Percentiles rank a stretch among this genome's conserved stretches.
phyloP scores from a whole-genome alignment of 2,888 invertebrate species.

The Mongoloraphidia duomilia region DNA sequence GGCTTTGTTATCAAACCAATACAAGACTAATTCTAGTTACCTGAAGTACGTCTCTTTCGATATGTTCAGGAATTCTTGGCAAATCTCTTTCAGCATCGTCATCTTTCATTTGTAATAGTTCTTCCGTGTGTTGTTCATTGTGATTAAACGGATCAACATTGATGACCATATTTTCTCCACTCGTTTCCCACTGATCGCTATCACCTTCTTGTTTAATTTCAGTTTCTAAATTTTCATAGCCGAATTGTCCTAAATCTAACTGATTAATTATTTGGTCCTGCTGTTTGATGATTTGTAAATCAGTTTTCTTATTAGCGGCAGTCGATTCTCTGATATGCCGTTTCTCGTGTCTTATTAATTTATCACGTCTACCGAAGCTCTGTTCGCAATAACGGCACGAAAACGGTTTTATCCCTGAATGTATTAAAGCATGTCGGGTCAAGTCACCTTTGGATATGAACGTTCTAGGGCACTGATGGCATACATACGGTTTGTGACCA shows the following conservation, averaged over 20 bases:
- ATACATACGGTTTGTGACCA: constrained; percentile 56
- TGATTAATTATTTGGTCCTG: constrained; percentile 4
- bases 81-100: constrained; percentile 12
- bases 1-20: too few relatives aligned
- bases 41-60: constrained; percentile 10
- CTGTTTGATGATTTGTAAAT: constrained; percentile 2
- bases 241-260: constrained; percentile 14
- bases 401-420: constrained; percentile 50
- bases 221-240: constrained; percentile 11
- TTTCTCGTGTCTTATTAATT: constrained; percentile 50
- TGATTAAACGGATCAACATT: constrained; percentile 43
- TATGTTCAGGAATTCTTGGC: constrained; percentile 22
- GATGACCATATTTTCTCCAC: constrained; percentile 40
- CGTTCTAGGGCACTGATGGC: constrained; percentile 55
- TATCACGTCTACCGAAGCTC: constrained; percentile 53
- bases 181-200: constrained; percentile 7
- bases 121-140: constrained; percentile 24
- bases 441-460: constrained; percentile 56
- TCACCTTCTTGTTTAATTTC: constrained; percentile 14
- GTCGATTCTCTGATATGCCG: constrained; percentile 36
- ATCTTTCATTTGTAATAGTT: constrained; percentile 11
- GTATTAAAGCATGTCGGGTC: constrained; percentile 49
- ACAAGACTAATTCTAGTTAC: too few relatives aligned
- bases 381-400: constrained; percentile 49
- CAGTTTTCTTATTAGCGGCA: constrained; percentile 21